Base-by-base conservation (phyloP, 1,140 invertebrate species). In the Drosophila punjabiensis region DNA sequence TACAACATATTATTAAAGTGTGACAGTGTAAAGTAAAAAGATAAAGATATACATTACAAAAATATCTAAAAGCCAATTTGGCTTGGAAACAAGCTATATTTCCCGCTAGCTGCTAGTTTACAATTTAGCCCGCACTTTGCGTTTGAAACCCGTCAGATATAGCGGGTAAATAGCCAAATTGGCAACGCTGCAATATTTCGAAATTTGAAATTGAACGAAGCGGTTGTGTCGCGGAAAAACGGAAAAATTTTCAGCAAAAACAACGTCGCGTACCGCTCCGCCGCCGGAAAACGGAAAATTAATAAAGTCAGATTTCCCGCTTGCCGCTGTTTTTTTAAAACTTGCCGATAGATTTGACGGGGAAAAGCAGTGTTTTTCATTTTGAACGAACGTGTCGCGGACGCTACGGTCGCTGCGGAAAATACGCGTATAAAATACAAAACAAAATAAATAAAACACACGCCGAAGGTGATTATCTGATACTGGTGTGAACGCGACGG, bases 311-410 rank as follows among this genome's bases (percentile, higher is more conserved):
- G 32, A 20, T 53, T 33, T 13, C n/a, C 11, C 18, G 13, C 28
- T 24, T 24, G 8, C 43, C 43, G 43, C 18, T 47, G 18, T 20
- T 47, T 20, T 47, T 24, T 24, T 24, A 24, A 24, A 47, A 47
- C 13, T 47, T 20, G 11, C 20, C 45, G 11, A 18, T 20, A 18
- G 28, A 30, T 20, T 5, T 56, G 33, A 20, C 18, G 33, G 18
- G 13, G 13, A 35, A 55, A 32, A 47, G 20, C 16, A 1, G 16
- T 52, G 16, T 32, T 30, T 52, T n/a, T n/a, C 4, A 30, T 41
- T 28, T 52, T 5, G 13, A 20, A 32, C 39, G 53, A 35, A 33
- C 18, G 64, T 59, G 64, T 47, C 62, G 52, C 50, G 37, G 37
- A 32, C 8, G 28, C 16, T 18, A 18, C 53, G 20, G 32, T 24